Conservation (phyloP, 2,113 vertebrate genomes). For the Typhlomys cinereus region DNA sequence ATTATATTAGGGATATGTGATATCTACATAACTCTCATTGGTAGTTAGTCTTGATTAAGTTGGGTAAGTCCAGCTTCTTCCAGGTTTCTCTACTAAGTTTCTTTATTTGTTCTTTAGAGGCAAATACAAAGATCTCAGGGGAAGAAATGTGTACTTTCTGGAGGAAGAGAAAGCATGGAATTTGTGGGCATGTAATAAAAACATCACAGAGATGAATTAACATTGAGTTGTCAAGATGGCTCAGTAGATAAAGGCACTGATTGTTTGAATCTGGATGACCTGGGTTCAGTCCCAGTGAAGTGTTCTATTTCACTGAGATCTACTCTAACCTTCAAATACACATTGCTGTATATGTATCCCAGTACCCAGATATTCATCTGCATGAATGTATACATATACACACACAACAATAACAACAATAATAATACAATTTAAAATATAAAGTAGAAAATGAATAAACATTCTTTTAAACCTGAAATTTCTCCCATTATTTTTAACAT, state of each 20-base stretch:
- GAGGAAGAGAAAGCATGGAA: neutral
- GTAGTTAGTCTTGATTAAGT: neutral
- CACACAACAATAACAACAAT: too few relatives aligned
- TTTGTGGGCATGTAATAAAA: neutral
- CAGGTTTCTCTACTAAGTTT: neutral
- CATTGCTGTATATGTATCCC: too few relatives aligned
- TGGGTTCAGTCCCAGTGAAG: too few relatives aligned
- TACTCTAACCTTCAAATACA: too few relatives aligned
- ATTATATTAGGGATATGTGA: neutral
- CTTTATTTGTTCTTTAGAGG: neutral
- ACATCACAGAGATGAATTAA: neutral
- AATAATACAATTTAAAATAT: too few relatives aligned
- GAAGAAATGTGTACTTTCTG: neutral
- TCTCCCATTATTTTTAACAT: conserved; percentile 19
- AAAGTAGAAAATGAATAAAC: too few relatives aligned
- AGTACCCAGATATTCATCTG: too few relatives aligned
- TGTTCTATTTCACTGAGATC: too few relatives aligned
- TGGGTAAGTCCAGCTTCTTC: neutral
- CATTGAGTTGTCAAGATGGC: neutral
- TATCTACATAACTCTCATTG: neutral
- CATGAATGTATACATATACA: too few relatives aligned
- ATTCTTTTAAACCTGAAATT: neutral
- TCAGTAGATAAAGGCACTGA: too few relatives aligned
- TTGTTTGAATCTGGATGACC: too few relatives aligned
- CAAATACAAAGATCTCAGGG: neutral